phyloP scores from a whole-genome alignment of 2,888 invertebrate species.

The Epirrhoe tristata region DNA sequence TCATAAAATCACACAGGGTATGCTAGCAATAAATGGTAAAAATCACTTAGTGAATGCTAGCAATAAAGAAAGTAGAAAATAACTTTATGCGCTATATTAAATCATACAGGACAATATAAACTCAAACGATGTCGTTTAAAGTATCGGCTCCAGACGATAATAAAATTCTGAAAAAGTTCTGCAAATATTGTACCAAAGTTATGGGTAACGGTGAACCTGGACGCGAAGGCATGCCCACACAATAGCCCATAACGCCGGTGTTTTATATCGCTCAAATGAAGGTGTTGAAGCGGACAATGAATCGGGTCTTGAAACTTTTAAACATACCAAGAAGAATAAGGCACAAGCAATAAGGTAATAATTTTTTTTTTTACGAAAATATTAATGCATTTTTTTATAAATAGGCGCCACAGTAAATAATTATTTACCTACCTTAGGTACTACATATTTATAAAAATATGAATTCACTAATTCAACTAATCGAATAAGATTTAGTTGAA shows the following conservation, averaged over 20 bases:
- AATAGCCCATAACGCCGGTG: slow-evolving; percentile 63
- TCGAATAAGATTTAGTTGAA: too few species aligned
- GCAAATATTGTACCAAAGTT: slow-evolving; percentile 32
- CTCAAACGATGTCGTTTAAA: slow-evolving; percentile 8
- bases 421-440: too few species aligned
- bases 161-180: slow-evolving; percentile 32
- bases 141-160: slow-evolving; percentile 21
- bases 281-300: slow-evolving; percentile 9
- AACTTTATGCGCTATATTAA: slow-evolving; percentile 5
- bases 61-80: too few species aligned
- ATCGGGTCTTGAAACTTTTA: neutral
- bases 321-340: neutral
- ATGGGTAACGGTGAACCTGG: slow-evolving; percentile 45
- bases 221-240: slow-evolving; percentile 54
- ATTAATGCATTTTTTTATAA: too few species aligned
- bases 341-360: too few species aligned
- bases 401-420: too few species aligned
- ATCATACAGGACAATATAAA: slow-evolving; percentile 12
- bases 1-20: neutral
- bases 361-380: too few species aligned
- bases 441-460: too few species aligned
- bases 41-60: neutral
- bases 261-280: slow-evolving; percentile 35
- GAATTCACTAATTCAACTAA: too few species aligned
- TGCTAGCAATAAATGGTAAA: neutral